Conservation (phyloP, 2,797 vertebrate species). For the Pseudopleuronectes americanus region DNA sequence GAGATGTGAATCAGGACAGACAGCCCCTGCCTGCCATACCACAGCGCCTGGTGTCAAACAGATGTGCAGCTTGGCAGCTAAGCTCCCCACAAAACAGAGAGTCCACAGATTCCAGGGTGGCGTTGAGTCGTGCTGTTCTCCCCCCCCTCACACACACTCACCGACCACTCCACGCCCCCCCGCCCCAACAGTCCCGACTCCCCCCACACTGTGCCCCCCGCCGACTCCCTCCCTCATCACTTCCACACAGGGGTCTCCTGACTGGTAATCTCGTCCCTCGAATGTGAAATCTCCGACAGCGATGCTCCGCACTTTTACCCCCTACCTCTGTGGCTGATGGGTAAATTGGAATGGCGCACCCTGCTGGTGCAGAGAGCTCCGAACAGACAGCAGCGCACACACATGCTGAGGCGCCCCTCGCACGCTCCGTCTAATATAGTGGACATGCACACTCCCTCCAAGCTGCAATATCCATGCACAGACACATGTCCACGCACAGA, state of each 20-base stretch:
- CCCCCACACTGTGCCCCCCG: constrained; percentile 71
- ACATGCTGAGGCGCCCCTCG: constrained; percentile 76
- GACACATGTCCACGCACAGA: constrained; percentile 61
- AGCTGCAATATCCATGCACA: constrained; percentile 80
- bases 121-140: constrained; percentile 57
- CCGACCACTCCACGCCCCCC: constrained; percentile 45
- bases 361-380: constrained; percentile 81
- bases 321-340: constrained; percentile 79
- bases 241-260: constrained; percentile 78
- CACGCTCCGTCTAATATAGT: constrained; percentile 81
- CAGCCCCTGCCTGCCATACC: constrained; percentile 76
- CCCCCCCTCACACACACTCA: constrained; percentile 23
- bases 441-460: constrained; percentile 79
- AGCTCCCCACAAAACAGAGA: constrained; percentile 73
- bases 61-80: constrained; percentile 82
- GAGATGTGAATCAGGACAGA: constrained; percentile 75
- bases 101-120: constrained; percentile 72
- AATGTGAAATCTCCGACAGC: constrained; percentile 82
- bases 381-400: constrained; percentile 76
- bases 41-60: constrained; percentile 81
- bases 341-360: constrained; percentile 85
- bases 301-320: constrained; percentile 78
- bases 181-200: constrained; percentile 61
- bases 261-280: constrained; percentile 84
- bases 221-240: constrained; percentile 80